A percentile compares a stretch with the other conserved stretches of the same genome.
Evolutionary conservation across 2,888 invertebrate genomes (phyloP).

Genomic region (Drosophila demipolita): DNA sequence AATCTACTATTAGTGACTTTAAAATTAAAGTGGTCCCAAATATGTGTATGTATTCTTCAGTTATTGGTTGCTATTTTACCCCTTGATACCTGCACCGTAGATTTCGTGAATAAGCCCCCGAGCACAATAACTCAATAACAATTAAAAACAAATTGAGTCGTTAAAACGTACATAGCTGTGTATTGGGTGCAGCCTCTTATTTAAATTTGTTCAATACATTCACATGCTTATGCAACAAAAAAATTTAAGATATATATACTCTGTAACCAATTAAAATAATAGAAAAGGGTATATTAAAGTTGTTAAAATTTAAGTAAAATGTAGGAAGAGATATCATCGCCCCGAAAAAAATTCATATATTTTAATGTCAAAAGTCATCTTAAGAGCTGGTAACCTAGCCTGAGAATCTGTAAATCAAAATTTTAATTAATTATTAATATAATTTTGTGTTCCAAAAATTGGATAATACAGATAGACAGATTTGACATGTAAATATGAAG

Average conservation of each 20-base stretch:
- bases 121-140: slow-evolving; percentile 10
- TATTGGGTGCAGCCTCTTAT: slow-evolving; percentile 10
- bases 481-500: not conserved
- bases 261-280: not conserved
- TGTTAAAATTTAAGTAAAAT: not conserved
- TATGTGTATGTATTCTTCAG: not conserved
- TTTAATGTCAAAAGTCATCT: not conserved
- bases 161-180: not conserved
- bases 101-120: not conserved
- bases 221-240: not conserved
- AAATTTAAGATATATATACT: not conserved
- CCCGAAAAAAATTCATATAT: not conserved
- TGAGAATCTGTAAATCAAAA: not conserved
- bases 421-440: not conserved
- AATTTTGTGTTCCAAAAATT: not conserved
- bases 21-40: not conserved
- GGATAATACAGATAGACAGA: not conserved
- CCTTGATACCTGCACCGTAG: no score
- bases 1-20: not conserved
- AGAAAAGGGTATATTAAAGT: no score
- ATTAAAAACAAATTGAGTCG: slow-evolving; percentile 22
- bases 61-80: not conserved
- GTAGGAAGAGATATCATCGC: not conserved
- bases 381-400: not conserved
- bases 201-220: slow-evolving; percentile 10